Percentiles rank a stretch among this genome's conserved stretches.
These are phyloP conservation scores for Aplysina aerophoba DNA, from an alignment of 37 sponge, comb jelly and placozoan species.

Conservation along the genomic window DNA sequence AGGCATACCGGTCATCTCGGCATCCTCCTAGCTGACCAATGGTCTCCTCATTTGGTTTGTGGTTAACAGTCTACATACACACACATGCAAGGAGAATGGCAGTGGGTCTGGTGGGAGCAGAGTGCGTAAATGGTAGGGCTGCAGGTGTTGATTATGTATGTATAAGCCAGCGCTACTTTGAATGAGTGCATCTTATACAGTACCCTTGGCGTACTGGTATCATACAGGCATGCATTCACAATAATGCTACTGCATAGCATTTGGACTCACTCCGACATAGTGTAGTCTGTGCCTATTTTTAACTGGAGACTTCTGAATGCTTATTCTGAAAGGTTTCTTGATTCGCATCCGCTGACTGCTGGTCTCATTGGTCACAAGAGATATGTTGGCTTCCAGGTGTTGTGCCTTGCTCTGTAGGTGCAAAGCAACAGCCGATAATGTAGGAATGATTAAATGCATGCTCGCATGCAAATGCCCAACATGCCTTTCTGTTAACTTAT, in stretches of 20 bases:
- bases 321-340: slow-evolving; percentile 72
- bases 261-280: slow-evolving; percentile 73
- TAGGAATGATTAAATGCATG: no score
- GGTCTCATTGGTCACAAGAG: slow-evolving; percentile 45
- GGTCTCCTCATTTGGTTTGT: slow-evolving; percentile 55
- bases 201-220: no score
- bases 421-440: neutral
- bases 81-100: neutral
- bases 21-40: slow-evolving; percentile 40
- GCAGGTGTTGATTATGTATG: no score
- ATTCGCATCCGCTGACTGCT: slow-evolving; percentile 45
- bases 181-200: no score
- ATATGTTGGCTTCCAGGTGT: slow-evolving; percentile 67
- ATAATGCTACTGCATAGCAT: neutral
- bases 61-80: slow-evolving; percentile 51
- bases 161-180: no score
- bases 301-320: slow-evolving; percentile 75
- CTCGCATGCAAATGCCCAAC: no score
- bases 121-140: no score
- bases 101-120: no score
- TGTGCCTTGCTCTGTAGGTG: slow-evolving; percentile 67
- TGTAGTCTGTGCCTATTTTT: slow-evolving; percentile 54
- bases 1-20: slow-evolving; percentile 68
- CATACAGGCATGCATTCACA: neutral
- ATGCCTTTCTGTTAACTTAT: no score